phyloP scores from a whole-genome alignment of 2,113 vertebrate genomes.

The Cyprinodon tularosa region DNA sequence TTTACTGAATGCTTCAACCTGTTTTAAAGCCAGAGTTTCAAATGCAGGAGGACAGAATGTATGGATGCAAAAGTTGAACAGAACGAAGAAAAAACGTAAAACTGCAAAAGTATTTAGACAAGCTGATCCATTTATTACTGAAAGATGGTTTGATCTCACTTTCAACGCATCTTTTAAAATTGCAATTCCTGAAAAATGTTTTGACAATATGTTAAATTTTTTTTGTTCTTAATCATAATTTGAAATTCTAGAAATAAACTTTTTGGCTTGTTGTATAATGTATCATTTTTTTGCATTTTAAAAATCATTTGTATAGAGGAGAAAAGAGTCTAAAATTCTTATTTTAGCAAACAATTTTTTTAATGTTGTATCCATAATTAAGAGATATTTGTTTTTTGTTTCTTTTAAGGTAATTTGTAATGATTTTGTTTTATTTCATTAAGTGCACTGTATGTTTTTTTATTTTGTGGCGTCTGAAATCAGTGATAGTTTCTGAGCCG shows the following conservation, averaged over 20 bases:
- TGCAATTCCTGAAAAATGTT: background rate
- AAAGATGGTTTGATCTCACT: no score
- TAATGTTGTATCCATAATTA: background rate
- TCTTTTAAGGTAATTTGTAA: background rate
- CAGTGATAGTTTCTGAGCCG: background rate
- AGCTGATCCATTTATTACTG: no score
- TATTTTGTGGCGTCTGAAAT: conserved; percentile 11
- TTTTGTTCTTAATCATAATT: background rate
- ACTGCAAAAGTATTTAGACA: no score
- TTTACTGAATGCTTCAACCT: background rate
- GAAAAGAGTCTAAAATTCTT: background rate
- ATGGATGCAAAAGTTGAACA: no score
- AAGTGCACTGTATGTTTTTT: background rate
- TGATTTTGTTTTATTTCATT: background rate
- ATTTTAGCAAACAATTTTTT: background rate
- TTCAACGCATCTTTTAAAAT: no score
- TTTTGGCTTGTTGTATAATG: no score
- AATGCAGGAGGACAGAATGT: background rate
- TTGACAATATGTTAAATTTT: background rate
- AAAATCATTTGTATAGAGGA: background rate
- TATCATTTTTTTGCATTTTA: background rate
- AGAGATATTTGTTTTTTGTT: background rate
- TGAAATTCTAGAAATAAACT: background rate
- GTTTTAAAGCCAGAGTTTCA: background rate
- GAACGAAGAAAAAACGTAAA: no score